Conservation (phyloP, 2,797 vertebrate genomes). For the Chloroceryle inda region DNA sequence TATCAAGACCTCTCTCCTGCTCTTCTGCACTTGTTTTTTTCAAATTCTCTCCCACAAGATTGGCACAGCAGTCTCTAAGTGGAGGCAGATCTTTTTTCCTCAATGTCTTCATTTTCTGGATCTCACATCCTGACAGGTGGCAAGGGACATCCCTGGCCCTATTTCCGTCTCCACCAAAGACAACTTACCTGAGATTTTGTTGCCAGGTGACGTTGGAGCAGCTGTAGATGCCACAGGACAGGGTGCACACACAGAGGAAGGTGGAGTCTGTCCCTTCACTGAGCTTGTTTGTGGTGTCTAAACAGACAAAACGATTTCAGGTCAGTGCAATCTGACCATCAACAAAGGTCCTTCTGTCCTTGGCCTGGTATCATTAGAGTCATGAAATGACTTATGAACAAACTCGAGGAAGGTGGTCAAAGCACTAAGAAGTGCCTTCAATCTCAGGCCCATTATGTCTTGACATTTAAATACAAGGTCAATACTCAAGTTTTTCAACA, state of each 20-base stretch:
- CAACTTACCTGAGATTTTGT: conserved; percentile 74
- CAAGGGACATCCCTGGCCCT: neutral
- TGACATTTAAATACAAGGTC: neutral
- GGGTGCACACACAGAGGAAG: conserved; percentile 33
- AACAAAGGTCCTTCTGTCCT: neutral
- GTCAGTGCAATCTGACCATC: neutral
- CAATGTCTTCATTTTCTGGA: neutral
- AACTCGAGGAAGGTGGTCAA: neutral
- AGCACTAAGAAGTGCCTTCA: neutral
- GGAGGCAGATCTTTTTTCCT: neutral
- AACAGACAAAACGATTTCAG: conserved; percentile 27
- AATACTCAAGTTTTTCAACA: neutral
- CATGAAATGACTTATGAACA: neutral
- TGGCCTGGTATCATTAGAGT: neutral
- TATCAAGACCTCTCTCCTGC: neutral
- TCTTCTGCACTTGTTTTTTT: neutral
- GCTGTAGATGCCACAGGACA: neutral
- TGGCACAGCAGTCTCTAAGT: neutral
- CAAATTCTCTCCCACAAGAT: neutral
- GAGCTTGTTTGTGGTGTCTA: conserved; percentile 68
- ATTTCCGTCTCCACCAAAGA: neutral
- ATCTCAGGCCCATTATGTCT: neutral
- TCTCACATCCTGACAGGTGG: neutral
- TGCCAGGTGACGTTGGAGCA: conserved; percentile 31
- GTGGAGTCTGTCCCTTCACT: conserved; percentile 44